Evolutionary conservation across 92 coral and sea anemone genomes (phyloP), one percentile per base, ranked within the genome.

Genomic region (Phenganax subtilis): DNA sequence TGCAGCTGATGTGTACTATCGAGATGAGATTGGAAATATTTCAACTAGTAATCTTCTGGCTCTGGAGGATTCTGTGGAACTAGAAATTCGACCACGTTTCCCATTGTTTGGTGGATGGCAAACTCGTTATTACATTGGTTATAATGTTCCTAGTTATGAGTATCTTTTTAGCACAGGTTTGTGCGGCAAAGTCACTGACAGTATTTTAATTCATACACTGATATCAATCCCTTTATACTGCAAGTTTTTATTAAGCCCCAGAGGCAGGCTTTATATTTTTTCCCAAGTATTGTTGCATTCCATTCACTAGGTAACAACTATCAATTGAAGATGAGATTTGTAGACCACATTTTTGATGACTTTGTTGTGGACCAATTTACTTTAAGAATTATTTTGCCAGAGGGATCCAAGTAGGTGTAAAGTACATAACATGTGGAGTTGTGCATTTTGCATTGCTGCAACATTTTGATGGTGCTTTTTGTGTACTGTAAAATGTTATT

Each of bases 51-150:
- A 90, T 72, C 84, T 94, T 89, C 83, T 93, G 64, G 76, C 91
- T 28, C 90, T 92, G 83, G 93, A 94, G 2, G 98, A 94, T 72
- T 88, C 98, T 0, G 98, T 94, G 9, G 98, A 94, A 82, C 77
- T 94, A 65, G 97, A 92, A 61, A 87, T 94, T 37, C 87, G 93
- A 70, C 98, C 98, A 51, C 87, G 98, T 82, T 94, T 94, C 56
- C 98, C 98, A 15, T 60, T 94, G 88, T 94, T 94, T 92, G 98
- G 98, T 64, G 98, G 98, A 29, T 94, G 98, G 98, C 98, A 94
- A 73, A 94, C 98, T 6, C 93, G 96, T 37, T 94, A 83, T 85
- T 91, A 91, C 67, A 86, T 89, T 88, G 98, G 98, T 37, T 94
- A 94, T 81, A 94, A 94, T 80, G 97, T 94, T 12, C 97, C 97